Evolutionary conservation across 2,888 invertebrate genomes (phyloP).

Genomic region (Cryptosula pallasiana): DNA sequence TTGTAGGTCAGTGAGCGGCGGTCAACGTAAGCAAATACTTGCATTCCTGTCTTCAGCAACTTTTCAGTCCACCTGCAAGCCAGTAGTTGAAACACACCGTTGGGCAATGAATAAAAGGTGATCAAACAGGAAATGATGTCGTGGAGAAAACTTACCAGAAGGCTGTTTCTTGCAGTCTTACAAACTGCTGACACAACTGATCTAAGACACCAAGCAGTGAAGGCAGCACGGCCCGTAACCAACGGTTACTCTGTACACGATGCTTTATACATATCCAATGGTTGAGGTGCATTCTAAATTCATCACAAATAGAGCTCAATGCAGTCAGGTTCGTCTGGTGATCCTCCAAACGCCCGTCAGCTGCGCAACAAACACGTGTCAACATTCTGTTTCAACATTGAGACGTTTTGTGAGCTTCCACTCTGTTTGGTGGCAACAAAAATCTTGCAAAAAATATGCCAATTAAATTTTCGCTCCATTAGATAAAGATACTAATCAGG

Average conservation of each 20-base stretch:
- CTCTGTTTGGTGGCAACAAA: too few relatives aligned
- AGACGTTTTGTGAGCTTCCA: too few relatives aligned
- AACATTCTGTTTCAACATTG: too few relatives aligned
- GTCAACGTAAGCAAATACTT: conserved; percentile 21
- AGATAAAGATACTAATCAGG: too few relatives aligned
- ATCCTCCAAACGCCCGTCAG: not conserved
- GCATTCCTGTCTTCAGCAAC: conserved; percentile 16
- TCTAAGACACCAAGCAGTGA: not conserved
- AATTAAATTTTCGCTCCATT: too few relatives aligned
- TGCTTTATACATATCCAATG: conserved; percentile 23
- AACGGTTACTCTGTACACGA: not conserved
- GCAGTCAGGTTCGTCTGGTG: conserved; percentile 22
- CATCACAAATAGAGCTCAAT: conserved; percentile 21
- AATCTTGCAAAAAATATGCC: too few relatives aligned
- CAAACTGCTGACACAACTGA: not conserved
- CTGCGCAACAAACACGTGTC: too few relatives aligned
- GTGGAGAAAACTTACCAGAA: conserved; percentile 17
- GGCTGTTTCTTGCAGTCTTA: conserved; percentile 9
- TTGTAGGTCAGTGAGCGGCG: conserved; percentile 8
- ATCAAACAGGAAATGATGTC: too few relatives aligned
- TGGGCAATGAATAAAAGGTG: too few relatives aligned
- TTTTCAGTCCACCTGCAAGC: conserved; percentile 19
- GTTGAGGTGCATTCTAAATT: conserved; percentile 19
- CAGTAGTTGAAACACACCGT: too few relatives aligned
- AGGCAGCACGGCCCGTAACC: conserved; percentile 1